Conservation (phyloP, 2,888 invertebrate genomes). For the Cheilosia soror region DNA sequence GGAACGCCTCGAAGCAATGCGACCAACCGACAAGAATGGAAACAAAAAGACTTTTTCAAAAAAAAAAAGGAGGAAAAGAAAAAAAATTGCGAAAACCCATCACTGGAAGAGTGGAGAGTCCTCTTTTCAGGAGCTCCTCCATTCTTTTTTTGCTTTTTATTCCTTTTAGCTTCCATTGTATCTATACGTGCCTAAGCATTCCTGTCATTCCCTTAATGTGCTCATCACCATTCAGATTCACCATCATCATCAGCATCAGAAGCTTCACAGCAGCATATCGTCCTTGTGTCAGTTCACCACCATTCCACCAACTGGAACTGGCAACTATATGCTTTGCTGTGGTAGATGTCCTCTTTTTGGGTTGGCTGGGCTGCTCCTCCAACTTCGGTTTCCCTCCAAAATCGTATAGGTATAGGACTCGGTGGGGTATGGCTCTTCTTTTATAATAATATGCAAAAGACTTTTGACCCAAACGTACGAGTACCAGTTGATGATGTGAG, state of each 20-base stretch:
- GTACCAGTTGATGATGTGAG: not conserved
- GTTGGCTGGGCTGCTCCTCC: constrained; percentile 34
- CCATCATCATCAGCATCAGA: constrained; percentile 51
- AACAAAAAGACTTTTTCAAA: constrained; percentile 49
- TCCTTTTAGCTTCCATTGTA: constrained; percentile 63
- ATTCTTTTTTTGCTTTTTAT: constrained; percentile 38
- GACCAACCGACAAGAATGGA: constrained; percentile 55
- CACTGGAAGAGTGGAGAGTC: constrained; percentile 51
- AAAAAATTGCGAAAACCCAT: constrained; percentile 67
- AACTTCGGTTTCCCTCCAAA: not conserved
- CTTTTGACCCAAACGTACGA: constrained; percentile 66
- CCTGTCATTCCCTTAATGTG: constrained; percentile 68
- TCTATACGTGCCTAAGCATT: constrained; percentile 71
- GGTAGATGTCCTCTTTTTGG: constrained; percentile 56
- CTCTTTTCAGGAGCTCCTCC: constrained; percentile 53
- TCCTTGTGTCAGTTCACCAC: not conserved
- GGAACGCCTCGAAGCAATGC: constrained; percentile 68
- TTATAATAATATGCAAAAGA: constrained; percentile 69
- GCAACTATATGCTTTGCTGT: not conserved
- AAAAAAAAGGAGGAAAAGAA: constrained; percentile 26
- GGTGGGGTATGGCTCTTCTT: constrained; percentile 24
- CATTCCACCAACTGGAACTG: no score
- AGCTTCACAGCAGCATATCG: constrained; percentile 26
- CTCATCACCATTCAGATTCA: constrained; percentile 68
- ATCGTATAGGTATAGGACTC: no score